Base-by-base conservation (phyloP, 2,797 vertebrate species). In the Ctenochaetus hawaiiensis region DNA sequence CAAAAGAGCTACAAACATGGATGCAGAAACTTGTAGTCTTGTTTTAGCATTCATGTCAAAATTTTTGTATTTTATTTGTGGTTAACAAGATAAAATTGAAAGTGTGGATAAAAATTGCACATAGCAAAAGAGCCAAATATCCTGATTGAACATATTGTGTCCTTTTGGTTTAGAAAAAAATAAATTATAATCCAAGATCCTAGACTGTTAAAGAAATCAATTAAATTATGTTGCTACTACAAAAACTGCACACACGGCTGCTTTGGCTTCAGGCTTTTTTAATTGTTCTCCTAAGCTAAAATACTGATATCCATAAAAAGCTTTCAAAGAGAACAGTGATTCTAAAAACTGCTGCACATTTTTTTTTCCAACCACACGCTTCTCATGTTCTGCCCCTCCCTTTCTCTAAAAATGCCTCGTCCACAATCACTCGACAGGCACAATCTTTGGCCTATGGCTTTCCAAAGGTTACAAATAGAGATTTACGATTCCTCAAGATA, bases 401-500 rank as follows among this genome's bases (percentile, higher is more conserved):
- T 65, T 51, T 79, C 61, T 63, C 61, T 77, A 44, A 60, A 67
- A 76, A 48, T 62, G 69, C 72, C 49, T 70, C 41, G 49, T 81
- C 44, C 34, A 65, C 62, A 76, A 39, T 87, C 71, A 64, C 75
- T 78, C 63, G n/a, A 82, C 67, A 8, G 23, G 39, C 70, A 74
- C 67, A 76, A 66, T 82, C 84, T 78, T 82, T 66, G 81, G 49
- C 64, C 43, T 60, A 3, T 14, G n/a, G 18, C 80, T 89, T 88
- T 87, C 87, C 89, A 93, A 91, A 94, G 91, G 92, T 94, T 87
- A 73, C 20, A 76, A 83, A 76, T 30, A 65, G 63, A 79, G 57
- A 22, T 89, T 91, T 90, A 92, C 43, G 72, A 85, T 82, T 58
- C 9, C 47, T 59, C 1, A 0, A 78, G 90, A 93, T 92, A 90